phyloP scores from a whole-genome alignment of 2,888 invertebrate genomes.

The Trissonchulus latispiculum region DNA sequence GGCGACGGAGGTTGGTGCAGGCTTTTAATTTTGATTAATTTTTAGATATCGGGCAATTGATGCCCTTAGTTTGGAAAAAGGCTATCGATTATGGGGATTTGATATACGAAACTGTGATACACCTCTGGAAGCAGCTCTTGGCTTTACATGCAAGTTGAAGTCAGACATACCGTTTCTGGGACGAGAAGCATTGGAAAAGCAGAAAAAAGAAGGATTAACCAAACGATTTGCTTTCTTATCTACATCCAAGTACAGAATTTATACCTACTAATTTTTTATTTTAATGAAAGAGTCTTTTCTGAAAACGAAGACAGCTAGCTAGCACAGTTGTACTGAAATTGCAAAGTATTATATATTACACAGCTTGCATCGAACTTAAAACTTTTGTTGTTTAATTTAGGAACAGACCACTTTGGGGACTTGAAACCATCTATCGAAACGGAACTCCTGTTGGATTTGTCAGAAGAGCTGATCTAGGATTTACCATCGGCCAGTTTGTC shows the following conservation, averaged over 20 bases:
- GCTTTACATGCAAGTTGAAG: conserved; percentile 63
- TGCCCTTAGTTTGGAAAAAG: conserved; percentile 31
- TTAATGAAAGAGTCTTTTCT: no score
- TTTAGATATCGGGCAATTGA: conserved; percentile 30
- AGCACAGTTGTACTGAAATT: no score
- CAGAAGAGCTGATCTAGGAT: conserved; percentile 68
- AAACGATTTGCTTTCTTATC: conserved; percentile 39
- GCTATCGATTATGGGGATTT: conserved; percentile 73
- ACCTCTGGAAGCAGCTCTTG: conserved; percentile 71
- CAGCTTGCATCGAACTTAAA: no score
- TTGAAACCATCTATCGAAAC: conserved; percentile 64
- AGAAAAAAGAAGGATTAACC: conserved; percentile 56
- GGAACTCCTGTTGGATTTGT: conserved; percentile 66
- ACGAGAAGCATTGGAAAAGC: conserved; percentile 59
- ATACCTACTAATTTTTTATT: no score
- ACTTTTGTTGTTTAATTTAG: no score
- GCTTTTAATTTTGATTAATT: no score
- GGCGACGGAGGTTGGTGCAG: no score
- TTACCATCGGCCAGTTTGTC: conserved; percentile 53
- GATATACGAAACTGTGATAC: conserved; percentile 73
- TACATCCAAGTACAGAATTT: no score
- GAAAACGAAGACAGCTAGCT: no score
- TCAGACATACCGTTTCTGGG: conserved; percentile 64
- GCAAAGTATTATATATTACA: no score
- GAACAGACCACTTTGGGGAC: conserved; percentile 64